Conservation (phyloP, 2,888 invertebrate species). For the Sphaerophoria taeniata region DNA sequence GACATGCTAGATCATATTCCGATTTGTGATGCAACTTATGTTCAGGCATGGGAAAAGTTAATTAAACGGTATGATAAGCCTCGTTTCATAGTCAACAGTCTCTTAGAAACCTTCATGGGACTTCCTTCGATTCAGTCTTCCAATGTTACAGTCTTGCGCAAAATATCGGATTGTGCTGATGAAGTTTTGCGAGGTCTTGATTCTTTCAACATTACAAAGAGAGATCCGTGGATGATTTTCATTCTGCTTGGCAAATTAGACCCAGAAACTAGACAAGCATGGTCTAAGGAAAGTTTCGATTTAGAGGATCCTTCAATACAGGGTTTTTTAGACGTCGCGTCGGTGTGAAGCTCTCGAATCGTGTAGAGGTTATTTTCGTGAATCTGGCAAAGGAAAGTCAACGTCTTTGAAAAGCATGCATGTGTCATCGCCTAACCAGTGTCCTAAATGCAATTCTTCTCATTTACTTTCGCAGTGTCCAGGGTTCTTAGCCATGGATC, state of each 20-base stretch:
- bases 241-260: slow-evolving; percentile 2
- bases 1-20: slow-evolving; percentile 16
- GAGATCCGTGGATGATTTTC: slow-evolving; percentile 24
- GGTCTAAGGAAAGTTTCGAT: slow-evolving; percentile 27
- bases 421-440: neutral
- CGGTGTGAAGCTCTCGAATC: slow-evolving; percentile 54
- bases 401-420: slow-evolving; percentile 28
- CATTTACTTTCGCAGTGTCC: slow-evolving; percentile 19
- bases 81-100: slow-evolving; percentile 1
- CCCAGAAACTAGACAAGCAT: slow-evolving; percentile 10
- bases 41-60: neutral
- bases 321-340: slow-evolving; percentile 36
- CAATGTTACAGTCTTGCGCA: neutral
- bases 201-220: neutral
- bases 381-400: slow-evolving; percentile 4
- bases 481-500: slow-evolving; percentile 22
- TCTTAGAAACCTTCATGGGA: slow-evolving; percentile 5
- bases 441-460: slow-evolving; percentile 9
- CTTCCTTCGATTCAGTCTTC: slow-evolving; percentile 17
- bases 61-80: slow-evolving; percentile 4
- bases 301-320: slow-evolving; percentile 24
- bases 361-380: slow-evolving; percentile 15
- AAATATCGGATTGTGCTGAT: neutral
- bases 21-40: slow-evolving; percentile 12
- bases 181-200: slow-evolving; percentile 18